These are phyloP conservation scores for Campoplex capitator DNA, from an alignment of 2,888 invertebrate genomes.

Conservation along the genomic window DNA sequence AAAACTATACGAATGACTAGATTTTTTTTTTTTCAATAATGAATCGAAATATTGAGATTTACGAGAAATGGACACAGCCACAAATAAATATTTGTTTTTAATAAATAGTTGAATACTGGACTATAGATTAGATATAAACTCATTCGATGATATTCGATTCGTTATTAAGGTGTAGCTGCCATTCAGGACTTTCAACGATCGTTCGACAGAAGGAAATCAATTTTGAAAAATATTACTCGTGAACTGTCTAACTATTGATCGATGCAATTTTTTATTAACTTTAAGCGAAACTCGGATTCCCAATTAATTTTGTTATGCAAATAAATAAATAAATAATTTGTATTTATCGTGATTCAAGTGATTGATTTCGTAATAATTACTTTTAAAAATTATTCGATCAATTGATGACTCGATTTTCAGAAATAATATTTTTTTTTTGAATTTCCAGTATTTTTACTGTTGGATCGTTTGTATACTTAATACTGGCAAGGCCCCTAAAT, in stretches of 20 bases:
- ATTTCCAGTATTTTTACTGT: neutral
- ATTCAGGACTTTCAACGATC: neutral
- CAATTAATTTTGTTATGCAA: too few relatives aligned
- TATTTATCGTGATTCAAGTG: too few relatives aligned
- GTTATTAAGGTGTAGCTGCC: neutral
- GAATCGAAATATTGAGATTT: neutral
- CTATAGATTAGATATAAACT: neutral
- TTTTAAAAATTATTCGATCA: neutral
- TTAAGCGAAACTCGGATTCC: too few relatives aligned
- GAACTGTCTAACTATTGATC: too few relatives aligned
- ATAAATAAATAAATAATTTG: too few relatives aligned
- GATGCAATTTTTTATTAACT: too few relatives aligned
- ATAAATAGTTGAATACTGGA: neutral
- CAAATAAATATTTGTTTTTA: neutral
- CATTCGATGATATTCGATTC: neutral
- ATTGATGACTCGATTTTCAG: neutral
- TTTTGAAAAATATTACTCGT: neutral
- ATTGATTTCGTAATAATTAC: neutral
- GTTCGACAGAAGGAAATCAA: neutral
- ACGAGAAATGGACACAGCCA: neutral
- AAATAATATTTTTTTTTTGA: neutral
- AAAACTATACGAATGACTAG: conserved; percentile 11
- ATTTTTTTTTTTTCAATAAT: neutral
- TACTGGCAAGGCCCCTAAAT: conserved; percentile 69
- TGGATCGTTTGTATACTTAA: conserved; percentile 25